phyloP scores from a whole-genome alignment of 2,797 vertebrate genomes.

The Ispidina picta region DNA sequence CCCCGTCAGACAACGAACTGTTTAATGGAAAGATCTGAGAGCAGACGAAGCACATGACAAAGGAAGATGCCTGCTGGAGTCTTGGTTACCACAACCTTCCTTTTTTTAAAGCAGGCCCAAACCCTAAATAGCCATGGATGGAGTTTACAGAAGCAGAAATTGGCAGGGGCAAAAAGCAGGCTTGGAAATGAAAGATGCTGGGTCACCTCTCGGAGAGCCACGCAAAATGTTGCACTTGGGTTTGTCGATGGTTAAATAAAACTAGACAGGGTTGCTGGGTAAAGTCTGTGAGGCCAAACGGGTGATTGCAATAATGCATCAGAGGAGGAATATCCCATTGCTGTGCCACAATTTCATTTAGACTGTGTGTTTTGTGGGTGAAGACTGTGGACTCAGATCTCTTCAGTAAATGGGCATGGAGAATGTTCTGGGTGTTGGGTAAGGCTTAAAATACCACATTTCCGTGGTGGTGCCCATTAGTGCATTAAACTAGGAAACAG shows the following conservation, averaged over 20 bases:
- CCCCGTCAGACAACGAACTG: not conserved
- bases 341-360: not conserved
- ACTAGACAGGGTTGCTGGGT: not conserved
- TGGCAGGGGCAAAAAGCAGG: not conserved
- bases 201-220: not conserved
- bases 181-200: not conserved
- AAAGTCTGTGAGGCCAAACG: not conserved
- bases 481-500: not conserved
- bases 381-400: not conserved
- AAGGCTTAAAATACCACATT: not conserved
- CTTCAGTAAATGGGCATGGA: not conserved
- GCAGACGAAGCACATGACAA: not conserved
- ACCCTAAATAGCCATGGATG: not conserved
- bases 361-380: not conserved
- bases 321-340: not conserved
- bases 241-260: not conserved
- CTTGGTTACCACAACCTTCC: not conserved
- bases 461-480: not conserved
- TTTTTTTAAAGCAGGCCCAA: not conserved
- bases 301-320: not conserved
- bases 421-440: not conserved
- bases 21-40: not conserved
- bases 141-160: not conserved
- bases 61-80: not conserved
- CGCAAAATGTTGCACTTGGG: not conserved